These are phyloP conservation scores for Bombus affinis DNA, from an alignment of 1,140 invertebrate genomes.

Conservation along the genomic window DNA sequence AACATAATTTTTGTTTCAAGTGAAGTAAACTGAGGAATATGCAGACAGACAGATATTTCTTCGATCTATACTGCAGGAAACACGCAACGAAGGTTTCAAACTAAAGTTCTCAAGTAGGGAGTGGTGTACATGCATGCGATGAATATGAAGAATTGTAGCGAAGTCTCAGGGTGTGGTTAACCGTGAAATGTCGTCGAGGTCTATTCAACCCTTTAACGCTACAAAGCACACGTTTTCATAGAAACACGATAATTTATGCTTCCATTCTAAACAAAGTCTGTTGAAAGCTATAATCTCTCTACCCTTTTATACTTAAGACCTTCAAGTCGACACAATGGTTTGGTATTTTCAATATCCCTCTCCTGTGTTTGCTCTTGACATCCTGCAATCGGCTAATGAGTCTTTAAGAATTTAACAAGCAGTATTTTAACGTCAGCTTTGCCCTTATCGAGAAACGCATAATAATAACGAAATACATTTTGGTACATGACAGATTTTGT, in stretches of 20 bases:
- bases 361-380: background rate
- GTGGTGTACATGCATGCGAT: conserved; percentile 33
- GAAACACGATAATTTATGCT: conserved; percentile 7
- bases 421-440: no score
- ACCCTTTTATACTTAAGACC: background rate
- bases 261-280: background rate
- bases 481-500: no score
- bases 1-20: background rate
- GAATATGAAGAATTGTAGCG: conserved; percentile 14
- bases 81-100: background rate
- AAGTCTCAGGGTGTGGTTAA: conserved; percentile 44
- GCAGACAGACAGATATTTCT: background rate
- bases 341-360: conserved; percentile 17
- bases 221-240: background rate
- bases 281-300: conserved; percentile 15
- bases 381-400: conserved; percentile 1
- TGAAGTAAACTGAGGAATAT: background rate
- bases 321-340: background rate
- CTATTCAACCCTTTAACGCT: conserved; percentile 48
- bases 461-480: no score
- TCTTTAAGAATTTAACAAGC: background rate
- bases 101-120: background rate
- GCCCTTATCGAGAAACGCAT: no score
- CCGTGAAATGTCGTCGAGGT: conserved; percentile 54
- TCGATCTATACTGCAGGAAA: background rate